Evolutionary conservation across 1,140 invertebrate species (phyloP), one percentile per base, ranked within the genome.

Genomic region (Pseudomyrmex gracilis): DNA sequence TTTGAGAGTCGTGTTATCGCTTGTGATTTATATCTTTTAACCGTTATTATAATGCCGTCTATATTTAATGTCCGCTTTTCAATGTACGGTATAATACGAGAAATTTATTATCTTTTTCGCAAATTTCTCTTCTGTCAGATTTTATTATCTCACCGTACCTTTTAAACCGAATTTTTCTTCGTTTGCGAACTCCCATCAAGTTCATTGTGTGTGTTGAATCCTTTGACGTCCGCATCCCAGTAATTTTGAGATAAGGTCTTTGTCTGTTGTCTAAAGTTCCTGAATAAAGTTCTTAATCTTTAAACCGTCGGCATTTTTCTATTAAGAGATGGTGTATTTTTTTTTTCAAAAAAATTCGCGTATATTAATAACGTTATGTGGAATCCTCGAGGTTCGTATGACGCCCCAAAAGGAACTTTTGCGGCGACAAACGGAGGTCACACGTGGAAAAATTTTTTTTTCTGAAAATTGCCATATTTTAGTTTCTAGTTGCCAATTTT

Each of bases 1-100:
- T 77, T 77, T 77, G 13, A 67, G 49, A 13, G 17, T 55, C 22
- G 20, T 45, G 63, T 77, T 77, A 67, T 67, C 61, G 47, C 2
- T 49, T 8, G 67, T 34, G 47, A 77, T 67, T 77, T 67, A 77
- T 67, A 53, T n/a, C 34, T 43, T 77, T 55, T 67, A 77, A 55
- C 2, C 24, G 47, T 22, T 22, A 55, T 34, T 34, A 34, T 34
- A 34, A 34, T 34, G 34, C 5, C 34, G 34, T n/a, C 34, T 34
- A 34, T 34, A 22, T 9, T 53, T 15, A 34, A 67, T 45, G 34
- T 9, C 47, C 47, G 47, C 71, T 67, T 45, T 76, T 66, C 58
- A 61, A 8, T 20, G 12, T 34, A 34, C 34, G 5, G 34, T 53
- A 22, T 45, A 43, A 20, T 55, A 55, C 15, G 13, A 55, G 45